These are phyloP conservation scores for Epicauta chinensis DNA, from an alignment of 1,140 invertebrate genomes.

Conservation along the genomic window DNA sequence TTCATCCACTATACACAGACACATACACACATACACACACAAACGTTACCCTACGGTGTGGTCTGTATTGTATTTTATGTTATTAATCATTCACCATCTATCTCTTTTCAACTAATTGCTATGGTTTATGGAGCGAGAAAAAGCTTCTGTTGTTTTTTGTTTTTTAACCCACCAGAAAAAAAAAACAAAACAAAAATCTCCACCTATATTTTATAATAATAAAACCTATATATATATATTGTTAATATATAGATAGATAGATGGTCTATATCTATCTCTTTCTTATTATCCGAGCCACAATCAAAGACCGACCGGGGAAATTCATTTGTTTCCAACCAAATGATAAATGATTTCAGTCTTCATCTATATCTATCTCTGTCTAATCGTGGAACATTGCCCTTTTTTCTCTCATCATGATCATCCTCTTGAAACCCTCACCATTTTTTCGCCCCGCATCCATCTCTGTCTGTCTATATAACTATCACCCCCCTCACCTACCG, in stretches of 20 bases:
- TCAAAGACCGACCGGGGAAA: slow-evolving; percentile 26
- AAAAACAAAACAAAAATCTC: no score
- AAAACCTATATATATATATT: no score
- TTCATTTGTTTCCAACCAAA: slow-evolving; percentile 36
- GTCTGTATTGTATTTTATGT: slow-evolving; percentile 25
- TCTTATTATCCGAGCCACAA: slow-evolving; percentile 27
- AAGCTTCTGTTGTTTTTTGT: slow-evolving; percentile 7
- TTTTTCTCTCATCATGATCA: no score
- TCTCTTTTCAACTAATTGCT: not conserved
- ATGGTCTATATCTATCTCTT: slow-evolving; percentile 1
- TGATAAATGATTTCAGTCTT: slow-evolving; percentile 32
- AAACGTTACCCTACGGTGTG: slow-evolving; percentile 16
- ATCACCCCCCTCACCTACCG: no score
- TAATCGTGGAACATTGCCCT: no score
- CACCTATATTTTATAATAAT: no score
- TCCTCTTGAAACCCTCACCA: no score
- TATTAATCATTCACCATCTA: slow-evolving; percentile 25
- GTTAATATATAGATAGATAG: not conserved
- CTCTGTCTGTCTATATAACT: no score
- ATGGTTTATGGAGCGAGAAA: not conserved
- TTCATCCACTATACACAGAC: not conserved
- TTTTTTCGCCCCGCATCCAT: no score
- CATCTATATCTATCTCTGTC: not conserved
- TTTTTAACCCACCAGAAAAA: not conserved
- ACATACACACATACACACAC: slow-evolving; percentile 1